phyloP scores from a whole-genome alignment of 2,797 vertebrate genomes.

The Brachyalestes nurse region DNA sequence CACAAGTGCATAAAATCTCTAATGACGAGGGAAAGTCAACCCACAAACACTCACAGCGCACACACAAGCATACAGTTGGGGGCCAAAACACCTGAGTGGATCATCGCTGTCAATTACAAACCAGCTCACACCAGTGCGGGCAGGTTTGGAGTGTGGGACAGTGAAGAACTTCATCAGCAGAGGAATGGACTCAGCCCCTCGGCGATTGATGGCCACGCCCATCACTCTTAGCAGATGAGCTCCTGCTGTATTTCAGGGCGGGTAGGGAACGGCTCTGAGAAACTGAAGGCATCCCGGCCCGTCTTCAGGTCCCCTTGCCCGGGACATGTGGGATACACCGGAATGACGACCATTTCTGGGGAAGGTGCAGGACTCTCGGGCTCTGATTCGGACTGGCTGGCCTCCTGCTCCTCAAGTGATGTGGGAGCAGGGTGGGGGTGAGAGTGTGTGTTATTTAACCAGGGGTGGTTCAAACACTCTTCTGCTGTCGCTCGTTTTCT shows the following conservation, averaged over 20 bases:
- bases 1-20: slow-evolving; percentile 10
- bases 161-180: slow-evolving; percentile 7
- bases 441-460: slow-evolving; percentile 71
- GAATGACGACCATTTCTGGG: slow-evolving; percentile 74
- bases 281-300: slow-evolving; percentile 75
- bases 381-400: slow-evolving; percentile 78
- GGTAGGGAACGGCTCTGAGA: slow-evolving; percentile 72
- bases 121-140: slow-evolving; percentile 23
- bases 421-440: slow-evolving; percentile 60
- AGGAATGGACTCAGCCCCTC: background rate
- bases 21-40: background rate
- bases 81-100: slow-evolving; percentile 11
- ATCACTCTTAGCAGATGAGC: slow-evolving; percentile 77
- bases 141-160: slow-evolving; percentile 50
- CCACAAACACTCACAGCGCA: slow-evolving; percentile 18
- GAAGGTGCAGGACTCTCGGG: slow-evolving; percentile 75
- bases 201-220: background rate
- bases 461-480: slow-evolving; percentile 81
- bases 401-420: slow-evolving; percentile 74
- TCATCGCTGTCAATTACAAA: slow-evolving; percentile 1
- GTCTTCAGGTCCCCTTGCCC: slow-evolving; percentile 76
- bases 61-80: background rate
- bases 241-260: slow-evolving; percentile 79
- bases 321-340: slow-evolving; percentile 72
- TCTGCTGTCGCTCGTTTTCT: slow-evolving; percentile 82